These are phyloP conservation scores for Oostethus manadensis DNA, from an alignment of 2,113 vertebrate genomes.

Conservation along the genomic window DNA sequence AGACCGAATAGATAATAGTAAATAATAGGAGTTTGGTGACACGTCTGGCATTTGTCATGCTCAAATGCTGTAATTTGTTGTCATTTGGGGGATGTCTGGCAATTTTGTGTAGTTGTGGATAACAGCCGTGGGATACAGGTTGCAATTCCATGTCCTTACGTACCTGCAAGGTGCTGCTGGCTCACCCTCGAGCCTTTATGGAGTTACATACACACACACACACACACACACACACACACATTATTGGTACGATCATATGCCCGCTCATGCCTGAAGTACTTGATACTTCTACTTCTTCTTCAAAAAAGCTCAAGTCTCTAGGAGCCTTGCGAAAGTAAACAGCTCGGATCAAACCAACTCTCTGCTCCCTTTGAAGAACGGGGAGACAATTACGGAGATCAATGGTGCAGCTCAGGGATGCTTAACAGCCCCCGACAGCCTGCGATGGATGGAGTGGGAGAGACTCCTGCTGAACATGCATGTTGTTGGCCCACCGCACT, in stretches of 20 bases:
- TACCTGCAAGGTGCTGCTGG: constrained; percentile 39
- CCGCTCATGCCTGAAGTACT: constrained; percentile 63
- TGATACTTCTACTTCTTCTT: constrained; percentile 50
- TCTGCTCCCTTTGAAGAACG: constrained; percentile 63
- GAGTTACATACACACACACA: neutral
- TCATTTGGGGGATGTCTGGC: neutral
- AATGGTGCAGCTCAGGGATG: constrained; percentile 65
- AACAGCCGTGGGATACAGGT: constrained; percentile 16
- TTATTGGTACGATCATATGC: constrained; percentile 56
- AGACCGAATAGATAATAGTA: no score
- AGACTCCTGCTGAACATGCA: constrained; percentile 20
- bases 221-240: constrained; percentile 2
- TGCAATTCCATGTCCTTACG: constrained; percentile 32
- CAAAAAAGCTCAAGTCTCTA: constrained; percentile 38
- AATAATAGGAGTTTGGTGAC: no score
- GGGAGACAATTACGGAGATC: constrained; percentile 66
- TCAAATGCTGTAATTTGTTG: constrained; percentile 12
- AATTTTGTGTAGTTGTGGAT: constrained; percentile 10
- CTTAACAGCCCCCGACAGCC: constrained; percentile 65
- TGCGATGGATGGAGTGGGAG: constrained; percentile 52
- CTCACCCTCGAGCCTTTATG: constrained; percentile 37
- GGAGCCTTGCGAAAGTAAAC: constrained; percentile 62
- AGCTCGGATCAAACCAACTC: constrained; percentile 69
- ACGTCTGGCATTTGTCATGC: neutral
- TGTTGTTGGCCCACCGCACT: constrained; percentile 1